phyloP scores from a whole-genome alignment of 2,113 vertebrate species.

The Dromiciops gliroides region DNA sequence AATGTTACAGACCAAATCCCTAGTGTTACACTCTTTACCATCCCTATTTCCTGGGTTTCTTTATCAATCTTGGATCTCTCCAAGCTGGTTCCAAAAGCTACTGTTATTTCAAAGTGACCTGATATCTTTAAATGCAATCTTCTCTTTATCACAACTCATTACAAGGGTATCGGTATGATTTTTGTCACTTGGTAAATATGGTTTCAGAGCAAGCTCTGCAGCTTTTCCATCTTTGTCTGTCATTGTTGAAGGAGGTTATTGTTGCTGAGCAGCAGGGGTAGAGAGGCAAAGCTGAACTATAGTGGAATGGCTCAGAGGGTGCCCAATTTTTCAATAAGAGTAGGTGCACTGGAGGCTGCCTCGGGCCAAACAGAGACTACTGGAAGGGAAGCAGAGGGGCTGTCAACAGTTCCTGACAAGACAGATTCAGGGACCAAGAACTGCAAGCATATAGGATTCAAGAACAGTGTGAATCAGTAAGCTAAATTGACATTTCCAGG shows the following conservation, averaged over 20 bases:
- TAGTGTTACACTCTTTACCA: neutral
- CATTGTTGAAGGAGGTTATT: conserved; percentile 38
- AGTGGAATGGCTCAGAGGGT: neutral
- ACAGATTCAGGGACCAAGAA: neutral
- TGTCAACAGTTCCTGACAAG: neutral
- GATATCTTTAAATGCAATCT: conserved; percentile 21
- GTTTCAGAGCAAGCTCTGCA: conserved; percentile 22
- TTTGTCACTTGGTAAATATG: conserved; percentile 51
- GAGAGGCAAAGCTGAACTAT: neutral
- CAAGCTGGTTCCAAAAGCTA: conserved; percentile 13
- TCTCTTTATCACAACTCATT: conserved; percentile 46
- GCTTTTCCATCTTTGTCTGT: conserved; percentile 42
- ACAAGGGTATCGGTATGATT: conserved; percentile 25
- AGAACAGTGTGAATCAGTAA: neutral
- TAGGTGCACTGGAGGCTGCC: neutral
- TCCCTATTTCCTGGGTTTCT: conserved; percentile 2
- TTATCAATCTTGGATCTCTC: conserved; percentile 39
- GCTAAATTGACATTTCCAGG: neutral
- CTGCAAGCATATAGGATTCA: neutral
- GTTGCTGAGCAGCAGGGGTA: neutral
- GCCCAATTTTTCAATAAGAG: neutral
- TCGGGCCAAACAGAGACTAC: neutral
- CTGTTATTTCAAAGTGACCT: neutral
- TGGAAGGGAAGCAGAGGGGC: neutral
- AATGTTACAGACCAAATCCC: neutral